Conservation (phyloP, 2,113 vertebrate species). For the Numida meleagris region DNA sequence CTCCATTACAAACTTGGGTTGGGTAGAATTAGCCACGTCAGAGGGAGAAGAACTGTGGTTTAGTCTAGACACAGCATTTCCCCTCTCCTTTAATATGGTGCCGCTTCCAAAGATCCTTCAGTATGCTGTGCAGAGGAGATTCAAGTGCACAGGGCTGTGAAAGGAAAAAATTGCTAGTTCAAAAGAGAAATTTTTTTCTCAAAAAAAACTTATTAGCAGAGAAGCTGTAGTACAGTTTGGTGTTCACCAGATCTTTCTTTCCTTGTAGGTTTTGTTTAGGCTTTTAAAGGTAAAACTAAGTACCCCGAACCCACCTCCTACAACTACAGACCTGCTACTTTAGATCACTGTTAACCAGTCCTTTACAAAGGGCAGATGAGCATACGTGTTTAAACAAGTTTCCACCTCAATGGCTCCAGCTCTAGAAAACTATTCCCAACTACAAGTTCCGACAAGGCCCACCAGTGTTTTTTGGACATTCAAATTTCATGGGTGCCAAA, state of each 20-base stretch:
- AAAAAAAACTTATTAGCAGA: neutral
- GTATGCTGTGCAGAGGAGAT: neutral
- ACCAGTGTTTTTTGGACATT: neutral
- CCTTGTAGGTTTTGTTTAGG: neutral
- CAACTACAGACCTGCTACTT: neutral
- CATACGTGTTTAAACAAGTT: neutral
- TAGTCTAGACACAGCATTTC: constrained; percentile 56
- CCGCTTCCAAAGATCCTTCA: neutral
- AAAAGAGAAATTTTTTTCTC: neutral
- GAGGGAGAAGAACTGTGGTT: constrained; percentile 38
- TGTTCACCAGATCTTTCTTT: neutral
- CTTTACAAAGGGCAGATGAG: neutral
- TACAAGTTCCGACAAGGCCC: neutral
- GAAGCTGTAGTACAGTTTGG: neutral
- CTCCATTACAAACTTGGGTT: neutral
- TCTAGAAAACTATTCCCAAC: neutral
- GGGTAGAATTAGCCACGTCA: neutral
- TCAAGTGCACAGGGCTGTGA: neutral
- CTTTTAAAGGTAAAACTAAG: neutral
- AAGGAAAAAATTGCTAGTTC: neutral
- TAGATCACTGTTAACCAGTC: neutral
- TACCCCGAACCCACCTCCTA: neutral
- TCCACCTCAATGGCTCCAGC: neutral
- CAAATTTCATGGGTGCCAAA: neutral
- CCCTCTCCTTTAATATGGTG: neutral